These are phyloP conservation scores for Erinaceus europaeus DNA, from an alignment of 2,113 vertebrate genomes.

Conservation along the genomic window DNA sequence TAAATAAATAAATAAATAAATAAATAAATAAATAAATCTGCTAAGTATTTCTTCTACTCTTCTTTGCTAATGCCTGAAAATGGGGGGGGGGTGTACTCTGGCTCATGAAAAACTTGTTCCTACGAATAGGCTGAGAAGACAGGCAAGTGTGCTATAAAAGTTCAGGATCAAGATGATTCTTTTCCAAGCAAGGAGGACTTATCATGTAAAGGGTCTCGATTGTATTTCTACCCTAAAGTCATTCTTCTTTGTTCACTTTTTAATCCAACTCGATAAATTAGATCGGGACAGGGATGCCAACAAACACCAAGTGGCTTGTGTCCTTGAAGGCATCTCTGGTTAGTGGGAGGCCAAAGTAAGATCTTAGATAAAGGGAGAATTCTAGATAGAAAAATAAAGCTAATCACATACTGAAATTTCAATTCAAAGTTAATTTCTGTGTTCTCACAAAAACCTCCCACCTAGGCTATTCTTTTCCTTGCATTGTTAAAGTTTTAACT, in stretches of 20 bases:
- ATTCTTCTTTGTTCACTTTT: constrained; percentile 10
- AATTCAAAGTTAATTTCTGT: background rate
- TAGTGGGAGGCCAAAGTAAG: background rate
- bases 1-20: too few species aligned
- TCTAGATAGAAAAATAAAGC: background rate
- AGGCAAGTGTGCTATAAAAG: background rate
- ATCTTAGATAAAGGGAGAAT: background rate
- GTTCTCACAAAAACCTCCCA: background rate
- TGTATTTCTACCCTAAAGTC: background rate
- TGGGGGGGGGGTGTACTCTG: background rate
- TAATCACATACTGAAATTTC: background rate
- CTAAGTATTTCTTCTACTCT: background rate
- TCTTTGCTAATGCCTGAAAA: background rate
- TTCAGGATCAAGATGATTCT: background rate
- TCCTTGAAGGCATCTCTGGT: background rate
- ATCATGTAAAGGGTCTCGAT: background rate
- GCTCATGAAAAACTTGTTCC: background rate
- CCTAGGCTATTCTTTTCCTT: background rate
- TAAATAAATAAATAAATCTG: too few species aligned
- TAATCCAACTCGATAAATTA: background rate
- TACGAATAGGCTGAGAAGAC: background rate
- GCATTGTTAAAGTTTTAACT: background rate
- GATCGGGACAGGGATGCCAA: background rate
- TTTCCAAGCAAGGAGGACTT: background rate
- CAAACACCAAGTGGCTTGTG: background rate